Percentiles rank a stretch among this genome's conserved stretches.
These are phyloP conservation scores for Toxotes chatareus DNA, from an alignment of 2,113 vertebrate genomes.

Conservation along the genomic window DNA sequence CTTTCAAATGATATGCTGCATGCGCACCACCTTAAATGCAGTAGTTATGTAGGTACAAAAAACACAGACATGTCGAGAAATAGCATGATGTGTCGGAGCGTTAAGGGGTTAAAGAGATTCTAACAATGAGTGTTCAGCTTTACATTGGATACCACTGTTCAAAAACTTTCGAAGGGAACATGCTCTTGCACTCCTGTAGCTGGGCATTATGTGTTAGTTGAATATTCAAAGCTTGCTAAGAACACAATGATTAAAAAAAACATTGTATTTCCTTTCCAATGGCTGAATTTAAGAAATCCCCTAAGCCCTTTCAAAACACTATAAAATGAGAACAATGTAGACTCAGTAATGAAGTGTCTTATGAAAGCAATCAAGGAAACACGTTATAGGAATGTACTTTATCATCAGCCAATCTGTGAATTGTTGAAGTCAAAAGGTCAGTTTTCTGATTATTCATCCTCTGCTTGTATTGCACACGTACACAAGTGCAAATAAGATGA, in stretches of 20 bases:
- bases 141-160: neutral
- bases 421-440: conserved; percentile 50
- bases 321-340: conserved; percentile 2
- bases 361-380: conserved; percentile 16
- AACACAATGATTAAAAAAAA: neutral
- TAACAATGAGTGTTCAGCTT: neutral
- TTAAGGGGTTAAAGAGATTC: no score
- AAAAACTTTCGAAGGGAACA: neutral
- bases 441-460: conserved; percentile 29
- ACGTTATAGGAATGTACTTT: conserved; percentile 30
- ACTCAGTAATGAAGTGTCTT: neutral
- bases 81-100: no score
- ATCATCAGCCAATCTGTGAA: conserved; percentile 22
- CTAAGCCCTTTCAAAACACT: conserved; percentile 1
- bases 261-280: neutral
- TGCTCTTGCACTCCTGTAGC: neutral
- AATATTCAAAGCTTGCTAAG: neutral
- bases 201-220: neutral
- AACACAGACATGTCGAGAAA: no score
- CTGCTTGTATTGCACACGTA: conserved; percentile 8
- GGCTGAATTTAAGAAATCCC: neutral
- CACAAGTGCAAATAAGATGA: conserved; percentile 23
- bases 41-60: no score
- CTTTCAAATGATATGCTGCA: no score
- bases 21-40: no score